Conservation (phyloP, 2,113 vertebrate species). For the Riparia riparia region DNA sequence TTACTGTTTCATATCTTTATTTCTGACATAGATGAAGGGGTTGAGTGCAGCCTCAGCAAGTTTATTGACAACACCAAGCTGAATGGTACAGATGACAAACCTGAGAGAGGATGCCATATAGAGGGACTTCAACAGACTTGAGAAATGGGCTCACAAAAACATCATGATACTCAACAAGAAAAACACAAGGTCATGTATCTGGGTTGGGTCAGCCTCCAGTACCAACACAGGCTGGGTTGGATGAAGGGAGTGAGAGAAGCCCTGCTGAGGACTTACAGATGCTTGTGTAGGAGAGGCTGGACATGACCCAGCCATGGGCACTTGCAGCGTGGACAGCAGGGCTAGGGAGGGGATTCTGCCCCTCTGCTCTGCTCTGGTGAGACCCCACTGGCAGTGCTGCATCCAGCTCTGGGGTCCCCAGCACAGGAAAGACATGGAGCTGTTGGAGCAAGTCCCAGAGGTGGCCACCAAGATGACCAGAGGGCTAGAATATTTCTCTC, state of each 20-base stretch:
- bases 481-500: neutral
- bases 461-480: neutral
- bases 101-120: neutral
- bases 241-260: neutral
- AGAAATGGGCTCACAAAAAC: neutral
- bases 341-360: neutral
- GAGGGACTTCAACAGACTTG: neutral
- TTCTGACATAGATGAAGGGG: fast-evolving
- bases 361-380: neutral
- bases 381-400: neutral
- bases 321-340: fast-evolving
- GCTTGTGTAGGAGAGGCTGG: neutral
- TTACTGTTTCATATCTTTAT: neutral
- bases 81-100: neutral
- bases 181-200: fast-evolving
- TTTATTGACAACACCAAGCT: neutral
- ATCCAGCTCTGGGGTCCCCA: neutral
- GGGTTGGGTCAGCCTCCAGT: neutral
- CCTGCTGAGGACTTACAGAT: fast-evolving
- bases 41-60: neutral
- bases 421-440: neutral
- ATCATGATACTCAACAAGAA: neutral
- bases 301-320: fast-evolving
- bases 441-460: neutral
- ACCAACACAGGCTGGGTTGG: neutral